Evolutionary conservation across 2,797 vertebrate species (phyloP).

Genomic region (Prionace glauca): DNA sequence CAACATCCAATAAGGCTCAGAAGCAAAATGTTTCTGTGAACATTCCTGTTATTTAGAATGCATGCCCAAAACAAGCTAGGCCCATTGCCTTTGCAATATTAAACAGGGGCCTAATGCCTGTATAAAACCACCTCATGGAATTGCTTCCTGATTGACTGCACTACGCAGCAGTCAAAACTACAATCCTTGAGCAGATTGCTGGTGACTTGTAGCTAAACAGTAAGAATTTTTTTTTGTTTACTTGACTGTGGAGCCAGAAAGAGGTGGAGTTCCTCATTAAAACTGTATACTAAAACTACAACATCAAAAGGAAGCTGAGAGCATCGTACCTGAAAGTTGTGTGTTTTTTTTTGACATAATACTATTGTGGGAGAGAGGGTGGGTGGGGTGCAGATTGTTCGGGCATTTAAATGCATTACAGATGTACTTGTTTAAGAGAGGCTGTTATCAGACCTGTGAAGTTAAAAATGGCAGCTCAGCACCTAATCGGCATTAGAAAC

Average conservation of each 20-base stretch:
- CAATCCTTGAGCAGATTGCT: background rate
- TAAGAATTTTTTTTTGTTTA: background rate
- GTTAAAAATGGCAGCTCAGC: background rate
- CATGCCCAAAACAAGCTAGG: background rate
- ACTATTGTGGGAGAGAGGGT: too few relatives aligned
- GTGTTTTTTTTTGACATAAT: background rate
- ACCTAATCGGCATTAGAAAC: background rate
- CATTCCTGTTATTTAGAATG: background rate
- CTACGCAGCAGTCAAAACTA: background rate
- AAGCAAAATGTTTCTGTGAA: constrained; percentile 6
- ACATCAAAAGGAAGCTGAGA: background rate
- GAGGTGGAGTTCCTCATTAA: background rate
- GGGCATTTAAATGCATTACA: background rate
- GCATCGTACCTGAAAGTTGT: background rate
- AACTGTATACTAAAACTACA: background rate
- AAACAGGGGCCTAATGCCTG: background rate
- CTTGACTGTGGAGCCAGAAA: background rate
- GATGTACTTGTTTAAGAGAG: background rate
- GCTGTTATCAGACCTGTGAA: background rate
- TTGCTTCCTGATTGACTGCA: background rate
- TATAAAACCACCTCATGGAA: background rate
- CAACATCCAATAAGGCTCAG: background rate
- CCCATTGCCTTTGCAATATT: background rate
- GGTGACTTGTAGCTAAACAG: background rate
- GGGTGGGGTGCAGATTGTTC: background rate